These are phyloP conservation scores for Microcebus griseorufus DNA, from an alignment of 2,113 vertebrate genomes.

Conservation along the genomic window DNA sequence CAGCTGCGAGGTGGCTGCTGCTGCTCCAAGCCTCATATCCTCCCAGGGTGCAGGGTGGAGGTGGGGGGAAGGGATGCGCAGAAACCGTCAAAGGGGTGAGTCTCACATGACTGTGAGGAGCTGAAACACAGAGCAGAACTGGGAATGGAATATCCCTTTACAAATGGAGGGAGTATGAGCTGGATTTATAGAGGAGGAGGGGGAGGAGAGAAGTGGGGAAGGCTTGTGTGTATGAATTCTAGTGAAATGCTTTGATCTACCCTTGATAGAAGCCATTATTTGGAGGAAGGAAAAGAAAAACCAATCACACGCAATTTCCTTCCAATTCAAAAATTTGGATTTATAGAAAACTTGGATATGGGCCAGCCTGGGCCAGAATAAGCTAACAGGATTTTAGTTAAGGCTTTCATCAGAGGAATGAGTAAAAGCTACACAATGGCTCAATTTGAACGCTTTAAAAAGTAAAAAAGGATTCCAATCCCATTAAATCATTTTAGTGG, in stretches of 20 bases:
- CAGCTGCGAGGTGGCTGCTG: background rate
- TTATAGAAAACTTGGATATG: background rate
- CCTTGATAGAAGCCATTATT: background rate
- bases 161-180: background rate
- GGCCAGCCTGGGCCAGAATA: background rate
- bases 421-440: background rate
- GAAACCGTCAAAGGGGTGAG: background rate
- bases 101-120: background rate
- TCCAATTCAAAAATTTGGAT: conserved; percentile 38
- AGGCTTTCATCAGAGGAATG: background rate
- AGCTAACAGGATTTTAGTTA: conserved; percentile 15
- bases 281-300: conserved; percentile 35
- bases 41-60: background rate
- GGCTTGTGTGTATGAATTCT: background rate
- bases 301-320: conserved; percentile 31
- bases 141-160: background rate
- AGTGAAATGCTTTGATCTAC: background rate
- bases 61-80: background rate
- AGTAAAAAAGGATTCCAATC: conserved; percentile 28
- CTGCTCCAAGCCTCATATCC: background rate
- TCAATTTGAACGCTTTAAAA: conserved; percentile 10
- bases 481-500: conserved; percentile 13
- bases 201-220: background rate
- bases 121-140: background rate
- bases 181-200: background rate